Conservation (phyloP, 2,888 invertebrate species). For the Sympetrum striolatum region DNA sequence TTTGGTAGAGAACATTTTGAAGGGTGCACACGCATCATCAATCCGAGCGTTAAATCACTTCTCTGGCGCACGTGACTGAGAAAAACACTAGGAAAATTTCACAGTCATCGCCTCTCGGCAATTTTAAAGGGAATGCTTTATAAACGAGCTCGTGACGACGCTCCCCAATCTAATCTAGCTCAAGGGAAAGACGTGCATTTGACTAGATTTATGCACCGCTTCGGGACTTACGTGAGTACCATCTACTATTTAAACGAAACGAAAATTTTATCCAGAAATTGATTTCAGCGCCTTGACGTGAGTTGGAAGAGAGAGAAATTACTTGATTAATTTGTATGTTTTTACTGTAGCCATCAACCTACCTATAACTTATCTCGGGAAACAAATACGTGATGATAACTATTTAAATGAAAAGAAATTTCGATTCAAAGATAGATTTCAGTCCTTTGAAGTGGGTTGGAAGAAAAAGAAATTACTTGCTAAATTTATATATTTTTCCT, state of each 20-base stretch:
- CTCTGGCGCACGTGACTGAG: background rate
- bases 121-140: background rate
- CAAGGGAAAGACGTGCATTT: background rate
- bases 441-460: no score
- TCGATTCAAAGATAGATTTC: no score
- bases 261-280: background rate
- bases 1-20: background rate
- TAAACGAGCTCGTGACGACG: background rate
- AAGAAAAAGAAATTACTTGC: no score
- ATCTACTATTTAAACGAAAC: background rate
- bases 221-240: background rate
- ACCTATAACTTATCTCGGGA: no score
- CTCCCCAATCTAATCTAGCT: background rate
- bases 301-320: no score
- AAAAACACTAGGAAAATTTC: background rate
- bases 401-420: no score
- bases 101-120: background rate
- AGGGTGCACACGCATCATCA: background rate
- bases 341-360: no score
- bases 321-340: no score
- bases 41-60: background rate
- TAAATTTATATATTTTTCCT: no score
- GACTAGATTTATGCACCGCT: background rate
- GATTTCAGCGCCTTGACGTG: no score
- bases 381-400: no score